Percentiles rank a stretch among this genome's conserved stretches.
Conservation (phyloP, 2,888 invertebrate species). For the Orchesella flavescens region DNA sequence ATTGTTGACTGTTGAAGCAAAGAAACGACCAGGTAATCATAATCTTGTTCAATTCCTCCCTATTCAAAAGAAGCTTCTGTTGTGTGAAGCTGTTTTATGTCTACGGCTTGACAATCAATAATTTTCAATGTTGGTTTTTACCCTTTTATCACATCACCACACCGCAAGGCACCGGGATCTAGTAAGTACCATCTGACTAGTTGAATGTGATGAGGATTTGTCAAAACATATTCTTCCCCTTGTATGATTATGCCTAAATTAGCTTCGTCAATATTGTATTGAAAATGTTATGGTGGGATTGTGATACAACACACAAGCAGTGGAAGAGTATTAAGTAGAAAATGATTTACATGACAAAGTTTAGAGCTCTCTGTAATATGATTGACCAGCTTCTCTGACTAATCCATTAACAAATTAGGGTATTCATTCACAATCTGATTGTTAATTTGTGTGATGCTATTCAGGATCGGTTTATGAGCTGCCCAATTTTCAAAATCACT, state of each 20-base stretch:
- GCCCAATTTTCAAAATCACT: slow-evolving; percentile 28
- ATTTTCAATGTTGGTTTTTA: slow-evolving; percentile 37
- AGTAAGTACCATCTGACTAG: slow-evolving; percentile 10
- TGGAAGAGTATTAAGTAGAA: too few species aligned
- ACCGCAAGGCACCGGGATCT: slow-evolving; percentile 14
- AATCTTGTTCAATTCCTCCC: slow-evolving; percentile 3
- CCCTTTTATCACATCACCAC: slow-evolving; percentile 14
- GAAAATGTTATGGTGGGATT: background rate
- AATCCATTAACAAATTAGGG: slow-evolving; percentile 31
- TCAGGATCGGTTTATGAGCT: background rate
- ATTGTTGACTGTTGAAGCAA: slow-evolving; percentile 11
- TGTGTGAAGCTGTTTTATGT: slow-evolving; percentile 30
- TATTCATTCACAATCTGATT: slow-evolving; percentile 21
- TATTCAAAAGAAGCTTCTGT: slow-evolving; percentile 15
- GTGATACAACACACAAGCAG: too few species aligned
- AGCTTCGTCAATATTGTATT: background rate
- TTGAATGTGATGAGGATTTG: background rate
- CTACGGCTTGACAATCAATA: slow-evolving; percentile 22
- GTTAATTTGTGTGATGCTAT: slow-evolving; percentile 19
- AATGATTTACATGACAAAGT: background rate
- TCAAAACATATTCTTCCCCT: background rate
- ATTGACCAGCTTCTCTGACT: slow-evolving; percentile 19
- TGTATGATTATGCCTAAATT: slow-evolving; percentile 4
- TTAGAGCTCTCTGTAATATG: background rate
- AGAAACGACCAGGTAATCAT: slow-evolving; percentile 28